These are phyloP conservation scores for Bombylius discolor DNA, from an alignment of 2,888 invertebrate genomes.

Conservation along the genomic window DNA sequence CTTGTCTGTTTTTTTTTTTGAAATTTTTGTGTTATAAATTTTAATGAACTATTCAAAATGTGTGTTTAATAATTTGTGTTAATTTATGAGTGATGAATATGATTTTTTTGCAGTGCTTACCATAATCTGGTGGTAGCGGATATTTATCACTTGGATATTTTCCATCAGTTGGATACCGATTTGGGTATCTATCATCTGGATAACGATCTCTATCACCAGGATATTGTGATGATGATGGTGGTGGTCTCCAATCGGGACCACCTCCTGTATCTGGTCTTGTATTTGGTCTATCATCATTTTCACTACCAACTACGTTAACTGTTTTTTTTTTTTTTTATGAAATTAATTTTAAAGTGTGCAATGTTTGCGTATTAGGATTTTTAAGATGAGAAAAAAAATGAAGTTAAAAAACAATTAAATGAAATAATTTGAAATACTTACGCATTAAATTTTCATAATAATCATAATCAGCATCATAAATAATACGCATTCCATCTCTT, in stretches of 20 bases:
- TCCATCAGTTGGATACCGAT: conserved; percentile 25
- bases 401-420: background rate
- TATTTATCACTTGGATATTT: conserved; percentile 30
- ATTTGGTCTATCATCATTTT: conserved; percentile 23
- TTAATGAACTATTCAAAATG: no score
- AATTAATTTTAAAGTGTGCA: background rate
- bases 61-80: no score
- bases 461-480: conserved; percentile 84
- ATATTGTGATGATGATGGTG: conserved; percentile 6
- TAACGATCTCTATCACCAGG: conserved; percentile 35
- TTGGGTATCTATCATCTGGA: conserved; percentile 33
- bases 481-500: conserved; percentile 73
- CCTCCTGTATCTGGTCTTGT: conserved; percentile 23
- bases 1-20: background rate
- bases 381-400: background rate
- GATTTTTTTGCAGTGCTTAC: background rate
- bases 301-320: conserved; percentile 37
- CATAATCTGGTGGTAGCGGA: conserved; percentile 10
- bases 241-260: conserved; percentile 25
- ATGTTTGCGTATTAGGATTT: no score
- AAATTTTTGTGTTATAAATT: no score
- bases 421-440: conserved; percentile 41
- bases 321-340: conserved; percentile 6
- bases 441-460: conserved; percentile 89
- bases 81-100: background rate